Conservation (phyloP, 2,888 invertebrate species). For the Mesorhabditis belari region DNA sequence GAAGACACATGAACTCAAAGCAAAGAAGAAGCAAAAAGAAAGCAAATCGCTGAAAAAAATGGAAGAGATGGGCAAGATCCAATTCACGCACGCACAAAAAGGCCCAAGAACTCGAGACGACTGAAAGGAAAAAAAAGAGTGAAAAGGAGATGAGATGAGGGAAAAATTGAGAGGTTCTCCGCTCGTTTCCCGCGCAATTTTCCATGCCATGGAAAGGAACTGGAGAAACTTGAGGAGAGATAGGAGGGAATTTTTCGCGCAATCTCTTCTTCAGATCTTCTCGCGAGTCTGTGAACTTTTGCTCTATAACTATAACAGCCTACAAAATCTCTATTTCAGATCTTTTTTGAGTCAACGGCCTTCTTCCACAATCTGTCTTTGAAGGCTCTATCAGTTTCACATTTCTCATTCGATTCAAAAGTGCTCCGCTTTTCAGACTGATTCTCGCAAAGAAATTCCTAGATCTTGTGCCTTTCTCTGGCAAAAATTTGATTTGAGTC, state of each 20-base stretch:
- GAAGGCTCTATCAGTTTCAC: no score
- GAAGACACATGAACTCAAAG: no score
- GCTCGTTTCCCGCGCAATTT: background rate
- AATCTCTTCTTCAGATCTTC: background rate
- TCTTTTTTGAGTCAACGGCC: no score
- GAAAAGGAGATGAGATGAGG: background rate
- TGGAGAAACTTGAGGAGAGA: no score
- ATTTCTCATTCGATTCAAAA: no score
- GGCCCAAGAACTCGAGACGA: background rate
- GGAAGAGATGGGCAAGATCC: background rate
- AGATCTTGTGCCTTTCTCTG: no score
- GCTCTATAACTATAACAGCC: background rate
- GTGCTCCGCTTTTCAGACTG: no score
- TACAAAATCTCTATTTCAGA: background rate
- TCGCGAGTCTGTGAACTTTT: background rate
- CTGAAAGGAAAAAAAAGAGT: background rate
- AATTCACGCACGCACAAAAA: background rate
- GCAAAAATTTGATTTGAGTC: no score
- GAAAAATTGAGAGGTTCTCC: background rate
- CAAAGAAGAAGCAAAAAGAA: background rate
- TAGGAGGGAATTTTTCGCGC: background rate
- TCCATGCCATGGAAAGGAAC: no score
- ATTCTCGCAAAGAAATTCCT: no score
- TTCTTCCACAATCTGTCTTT: no score
- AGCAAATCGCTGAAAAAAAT: background rate